These are phyloP conservation scores for Sciurus carolinensis DNA, from an alignment of 2,797 vertebrate genomes.

Conservation along the genomic window DNA sequence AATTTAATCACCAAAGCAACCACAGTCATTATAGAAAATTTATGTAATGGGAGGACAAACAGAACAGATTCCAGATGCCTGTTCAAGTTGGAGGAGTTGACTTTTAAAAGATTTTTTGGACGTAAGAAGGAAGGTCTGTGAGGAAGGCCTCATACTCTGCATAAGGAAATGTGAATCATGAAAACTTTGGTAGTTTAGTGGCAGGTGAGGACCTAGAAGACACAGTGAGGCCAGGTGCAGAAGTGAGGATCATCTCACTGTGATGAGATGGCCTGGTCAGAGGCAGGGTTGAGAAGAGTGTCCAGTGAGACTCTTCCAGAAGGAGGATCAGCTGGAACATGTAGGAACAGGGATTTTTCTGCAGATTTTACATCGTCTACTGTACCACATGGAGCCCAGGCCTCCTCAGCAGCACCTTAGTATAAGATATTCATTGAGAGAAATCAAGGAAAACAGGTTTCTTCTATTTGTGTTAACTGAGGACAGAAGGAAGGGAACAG, in stretches of 20 bases:
- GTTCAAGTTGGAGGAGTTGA: neutral
- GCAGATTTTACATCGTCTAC: neutral
- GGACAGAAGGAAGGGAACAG: constrained; percentile 67
- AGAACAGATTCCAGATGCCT: neutral
- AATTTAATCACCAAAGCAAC: neutral
- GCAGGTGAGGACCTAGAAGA: neutral
- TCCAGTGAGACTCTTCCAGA: neutral
- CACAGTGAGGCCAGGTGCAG: neutral
- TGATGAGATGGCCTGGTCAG: neutral
- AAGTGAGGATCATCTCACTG: neutral
- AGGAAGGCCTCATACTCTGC: neutral
- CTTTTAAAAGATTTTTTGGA: constrained; percentile 31
- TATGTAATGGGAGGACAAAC: neutral
- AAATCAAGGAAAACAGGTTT: constrained; percentile 30
- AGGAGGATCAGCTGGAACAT: neutral
- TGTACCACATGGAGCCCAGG: too few relatives aligned
- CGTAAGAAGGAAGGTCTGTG: neutral
- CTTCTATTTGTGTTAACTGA: constrained; percentile 28
- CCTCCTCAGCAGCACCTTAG: neutral
- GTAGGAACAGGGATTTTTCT: neutral
- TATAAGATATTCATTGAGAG: neutral
- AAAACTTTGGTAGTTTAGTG: neutral
- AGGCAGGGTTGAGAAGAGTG: neutral
- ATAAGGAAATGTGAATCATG: neutral
- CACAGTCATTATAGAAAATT: neutral